Percentiles rank a stretch among this genome's conserved stretches.
phyloP scores from a whole-genome alignment of 2,888 invertebrate genomes.

The Ptilodon capucinus region DNA sequence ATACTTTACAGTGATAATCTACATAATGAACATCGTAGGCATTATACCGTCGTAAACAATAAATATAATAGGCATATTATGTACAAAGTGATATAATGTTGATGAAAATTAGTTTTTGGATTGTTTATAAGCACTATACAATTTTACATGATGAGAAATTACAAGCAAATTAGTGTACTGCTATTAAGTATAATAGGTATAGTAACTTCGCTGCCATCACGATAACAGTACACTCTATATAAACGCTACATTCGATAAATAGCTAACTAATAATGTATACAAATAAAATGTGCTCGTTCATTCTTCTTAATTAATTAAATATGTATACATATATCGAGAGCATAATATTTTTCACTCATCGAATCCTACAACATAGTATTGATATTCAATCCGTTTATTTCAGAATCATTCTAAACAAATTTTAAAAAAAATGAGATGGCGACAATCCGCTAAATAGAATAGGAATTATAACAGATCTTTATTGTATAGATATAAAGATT shows the following conservation, averaged over 20 bases:
- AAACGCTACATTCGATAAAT: slow-evolving; percentile 40
- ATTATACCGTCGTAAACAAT: slow-evolving; percentile 74
- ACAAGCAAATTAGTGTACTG: slow-evolving; percentile 57
- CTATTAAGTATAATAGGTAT: slow-evolving; percentile 33
- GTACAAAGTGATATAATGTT: slow-evolving; percentile 64
- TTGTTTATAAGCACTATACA: slow-evolving; percentile 78
- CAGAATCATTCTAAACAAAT: slow-evolving; percentile 29
- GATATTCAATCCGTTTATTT: slow-evolving; percentile 10
- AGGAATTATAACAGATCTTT: slow-evolving; percentile 5
- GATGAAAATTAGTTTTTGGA: slow-evolving; percentile 48
- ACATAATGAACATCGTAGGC: slow-evolving; percentile 78
- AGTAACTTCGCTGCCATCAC: slow-evolving; percentile 26
- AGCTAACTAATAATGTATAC: slow-evolving; percentile 51
- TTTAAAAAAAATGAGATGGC: slow-evolving; percentile 14
- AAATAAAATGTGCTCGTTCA: slow-evolving; percentile 47
- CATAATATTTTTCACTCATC: slow-evolving; percentile 15
- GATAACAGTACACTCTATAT: slow-evolving; percentile 21
- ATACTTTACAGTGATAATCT: slow-evolving; percentile 74
- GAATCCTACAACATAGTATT: slow-evolving; percentile 22
- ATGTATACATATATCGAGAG: background rate
- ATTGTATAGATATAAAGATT: slow-evolving; percentile 19
- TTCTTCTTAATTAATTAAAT: slow-evolving; percentile 19
- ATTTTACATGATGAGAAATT: slow-evolving; percentile 66
- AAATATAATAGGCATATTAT: slow-evolving; percentile 68
- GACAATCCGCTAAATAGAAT: slow-evolving; percentile 15